A percentile compares a stretch with the other conserved stretches of the same genome.
Conservation (phyloP, 2,797 vertebrate species). For the Onychomys arenicola region DNA sequence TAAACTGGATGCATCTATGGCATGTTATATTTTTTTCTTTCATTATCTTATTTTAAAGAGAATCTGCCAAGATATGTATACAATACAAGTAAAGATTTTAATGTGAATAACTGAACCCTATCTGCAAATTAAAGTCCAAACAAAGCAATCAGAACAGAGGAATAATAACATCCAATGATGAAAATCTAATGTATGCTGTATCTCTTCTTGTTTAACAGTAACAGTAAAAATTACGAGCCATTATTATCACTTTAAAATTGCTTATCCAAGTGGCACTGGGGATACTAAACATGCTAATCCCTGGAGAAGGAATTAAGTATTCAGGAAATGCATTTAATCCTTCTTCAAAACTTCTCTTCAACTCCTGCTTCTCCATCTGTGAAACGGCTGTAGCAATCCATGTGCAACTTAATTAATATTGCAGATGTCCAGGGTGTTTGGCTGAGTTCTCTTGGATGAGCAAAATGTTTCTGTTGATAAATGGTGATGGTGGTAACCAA, state of each 20-base stretch:
- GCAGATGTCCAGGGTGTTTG: neutral
- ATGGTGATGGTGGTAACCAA: neutral
- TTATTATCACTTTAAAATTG: neutral
- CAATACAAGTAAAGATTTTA: neutral
- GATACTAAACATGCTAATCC: neutral
- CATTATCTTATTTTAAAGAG: neutral
- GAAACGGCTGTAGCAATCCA: conserved; percentile 13
- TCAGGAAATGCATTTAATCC: neutral
- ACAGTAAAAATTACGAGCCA: neutral
- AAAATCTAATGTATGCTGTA: neutral
- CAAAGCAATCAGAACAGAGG: neutral
- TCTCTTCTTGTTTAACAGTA: neutral
- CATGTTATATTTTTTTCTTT: neutral
- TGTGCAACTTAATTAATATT: neutral
- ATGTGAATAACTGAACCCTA: neutral
- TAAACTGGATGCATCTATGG: neutral
- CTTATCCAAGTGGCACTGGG: neutral
- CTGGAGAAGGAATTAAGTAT: neutral
- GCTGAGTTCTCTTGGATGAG: neutral
- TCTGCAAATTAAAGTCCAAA: neutral
- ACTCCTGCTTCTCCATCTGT: conserved; percentile 15
- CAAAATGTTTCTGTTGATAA: neutral
- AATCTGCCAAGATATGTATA: neutral
- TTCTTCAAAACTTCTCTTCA: conserved; percentile 11
- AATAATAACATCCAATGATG: neutral